Percentiles rank a stretch among this genome's conserved stretches.
phyloP scores from a whole-genome alignment of 1,140 invertebrate species.

The Sarcophaga bullata region DNA sequence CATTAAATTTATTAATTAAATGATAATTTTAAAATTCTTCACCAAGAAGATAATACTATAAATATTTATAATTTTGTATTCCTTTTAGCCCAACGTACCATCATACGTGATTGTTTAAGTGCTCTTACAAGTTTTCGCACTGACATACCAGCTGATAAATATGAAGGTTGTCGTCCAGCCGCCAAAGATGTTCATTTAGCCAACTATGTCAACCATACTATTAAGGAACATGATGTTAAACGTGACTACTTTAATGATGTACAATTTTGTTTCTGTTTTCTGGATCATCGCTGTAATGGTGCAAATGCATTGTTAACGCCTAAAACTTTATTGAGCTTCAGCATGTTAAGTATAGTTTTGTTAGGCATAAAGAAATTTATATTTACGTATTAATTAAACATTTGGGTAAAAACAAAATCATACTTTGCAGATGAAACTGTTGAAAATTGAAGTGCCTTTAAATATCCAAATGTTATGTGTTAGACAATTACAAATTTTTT shows the following conservation, averaged over 20 bases:
- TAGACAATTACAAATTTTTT: neutral
- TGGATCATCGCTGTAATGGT: conserved; percentile 88
- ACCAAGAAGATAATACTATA: conserved; percentile 42
- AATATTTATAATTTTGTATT: neutral
- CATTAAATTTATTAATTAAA: too few species aligned
- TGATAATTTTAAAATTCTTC: neutral
- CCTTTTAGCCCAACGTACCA: conserved; percentile 78
- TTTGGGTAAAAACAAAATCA: too few species aligned
- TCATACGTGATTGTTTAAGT: conserved; percentile 88
- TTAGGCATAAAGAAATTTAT: neutral
- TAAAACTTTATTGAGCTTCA: neutral
- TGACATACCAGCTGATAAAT: conserved; percentile 91
- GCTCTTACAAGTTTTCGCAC: conserved; percentile 76
- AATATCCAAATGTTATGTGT: neutral
- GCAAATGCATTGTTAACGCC: conserved; percentile 49
- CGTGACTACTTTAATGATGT: conserved; percentile 85
- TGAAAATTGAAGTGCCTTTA: neutral
- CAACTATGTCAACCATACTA: conserved; percentile 88
- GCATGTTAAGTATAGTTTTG: conserved; percentile 30
- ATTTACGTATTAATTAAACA: too few species aligned
- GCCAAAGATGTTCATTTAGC: conserved; percentile 81
- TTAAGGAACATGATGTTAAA: conserved; percentile 86
- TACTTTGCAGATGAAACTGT: neutral
- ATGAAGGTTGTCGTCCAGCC: conserved; percentile 87
- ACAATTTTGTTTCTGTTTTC: conserved; percentile 90